Evolutionary conservation across 2,888 invertebrate species (phyloP).

Genomic region (Lamproptera curius): DNA sequence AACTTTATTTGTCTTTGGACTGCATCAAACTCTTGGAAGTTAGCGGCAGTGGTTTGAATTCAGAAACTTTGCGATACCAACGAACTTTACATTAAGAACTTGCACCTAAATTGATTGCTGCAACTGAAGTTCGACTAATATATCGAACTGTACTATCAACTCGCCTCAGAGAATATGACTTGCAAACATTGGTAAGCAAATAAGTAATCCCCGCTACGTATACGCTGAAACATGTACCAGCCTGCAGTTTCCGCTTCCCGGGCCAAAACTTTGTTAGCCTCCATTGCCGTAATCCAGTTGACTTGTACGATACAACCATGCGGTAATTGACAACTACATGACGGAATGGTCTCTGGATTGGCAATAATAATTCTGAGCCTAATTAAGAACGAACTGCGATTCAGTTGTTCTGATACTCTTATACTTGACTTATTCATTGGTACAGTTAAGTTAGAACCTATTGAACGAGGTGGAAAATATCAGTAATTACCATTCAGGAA

Average conservation of each 20-base stretch:
- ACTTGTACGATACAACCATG: not conserved
- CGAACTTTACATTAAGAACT: no score
- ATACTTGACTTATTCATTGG: not conserved
- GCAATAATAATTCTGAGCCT: not conserved
- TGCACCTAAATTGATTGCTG: no score
- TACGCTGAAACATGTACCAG: not conserved
- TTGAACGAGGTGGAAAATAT: not conserved
- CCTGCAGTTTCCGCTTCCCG: not conserved
- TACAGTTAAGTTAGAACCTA: not conserved
- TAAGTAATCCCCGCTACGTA: conserved; percentile 1
- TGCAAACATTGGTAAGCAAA: not conserved
- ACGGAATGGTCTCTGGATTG: not conserved
- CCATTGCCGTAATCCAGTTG: conserved; percentile 6
- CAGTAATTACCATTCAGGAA: not conserved
- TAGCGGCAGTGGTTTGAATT: no score
- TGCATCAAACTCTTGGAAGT: no score
- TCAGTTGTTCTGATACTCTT: not conserved
- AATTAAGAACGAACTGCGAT: not conserved
- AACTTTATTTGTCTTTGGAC: no score
- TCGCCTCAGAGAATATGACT: not conserved
- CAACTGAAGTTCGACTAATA: no score
- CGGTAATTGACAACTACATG: not conserved
- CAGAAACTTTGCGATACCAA: no score
- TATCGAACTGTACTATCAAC: no score
- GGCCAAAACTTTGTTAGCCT: conserved; percentile 4